phyloP scores from a whole-genome alignment of 1,140 invertebrate species.

The Drosophila orosa region DNA sequence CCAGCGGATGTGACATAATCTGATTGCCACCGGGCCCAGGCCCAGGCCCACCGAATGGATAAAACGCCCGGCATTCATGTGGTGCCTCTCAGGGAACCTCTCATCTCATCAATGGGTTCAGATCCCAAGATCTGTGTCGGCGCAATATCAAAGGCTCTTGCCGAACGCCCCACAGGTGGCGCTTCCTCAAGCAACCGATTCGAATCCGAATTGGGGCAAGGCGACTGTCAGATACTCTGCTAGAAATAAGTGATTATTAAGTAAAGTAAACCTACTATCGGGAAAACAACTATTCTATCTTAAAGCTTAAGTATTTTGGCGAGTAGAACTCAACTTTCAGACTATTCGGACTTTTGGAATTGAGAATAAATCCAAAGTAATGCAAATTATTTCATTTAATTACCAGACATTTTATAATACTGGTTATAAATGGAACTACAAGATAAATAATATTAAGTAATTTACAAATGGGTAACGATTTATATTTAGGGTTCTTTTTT shows the following conservation, averaged over 20 bases:
- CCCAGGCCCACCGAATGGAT: conserved; percentile 46
- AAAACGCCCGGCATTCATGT: conserved; percentile 71
- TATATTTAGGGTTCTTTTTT: background rate
- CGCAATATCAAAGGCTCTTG: conserved; percentile 67
- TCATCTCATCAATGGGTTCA: conserved; percentile 31
- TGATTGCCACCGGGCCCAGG: conserved; percentile 31
- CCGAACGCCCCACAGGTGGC: conserved; percentile 69
- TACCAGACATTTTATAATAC: too few relatives aligned
- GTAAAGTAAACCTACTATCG: background rate
- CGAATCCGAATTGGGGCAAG: conserved; percentile 17
- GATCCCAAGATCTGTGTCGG: conserved; percentile 73
- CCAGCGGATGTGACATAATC: conserved; percentile 79
- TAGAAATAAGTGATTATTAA: background rate
- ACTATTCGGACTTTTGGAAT: background rate
- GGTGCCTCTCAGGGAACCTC: conserved; percentile 19
- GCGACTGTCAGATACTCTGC: conserved; percentile 42
- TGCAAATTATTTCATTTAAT: background rate
- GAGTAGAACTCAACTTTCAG: background rate
- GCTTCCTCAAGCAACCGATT: conserved; percentile 52
- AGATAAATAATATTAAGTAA: background rate
- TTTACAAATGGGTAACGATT: background rate
- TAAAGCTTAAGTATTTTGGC: background rate
- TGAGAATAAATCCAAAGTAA: background rate
- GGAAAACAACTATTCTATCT: background rate
- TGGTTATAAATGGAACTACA: too few relatives aligned